Percentiles rank a stretch among this genome's conserved stretches.
phyloP scores from a whole-genome alignment of 2,797 vertebrate genomes.

The Microcaecilia unicolor region DNA sequence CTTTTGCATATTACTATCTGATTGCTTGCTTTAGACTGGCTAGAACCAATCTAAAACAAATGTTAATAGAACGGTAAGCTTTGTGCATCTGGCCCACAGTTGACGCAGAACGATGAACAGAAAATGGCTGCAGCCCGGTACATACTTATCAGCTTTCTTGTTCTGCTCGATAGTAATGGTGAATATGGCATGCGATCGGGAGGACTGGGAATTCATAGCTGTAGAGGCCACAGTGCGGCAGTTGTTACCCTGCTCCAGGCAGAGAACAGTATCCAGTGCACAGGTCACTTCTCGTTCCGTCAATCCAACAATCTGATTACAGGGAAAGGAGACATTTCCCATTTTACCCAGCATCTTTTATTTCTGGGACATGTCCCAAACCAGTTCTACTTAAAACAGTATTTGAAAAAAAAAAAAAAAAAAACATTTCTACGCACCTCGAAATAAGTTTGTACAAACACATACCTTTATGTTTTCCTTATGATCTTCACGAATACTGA shows the following conservation, averaged over 20 bases:
- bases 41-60: too few relatives aligned
- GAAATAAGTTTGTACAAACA: neutral
- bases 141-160: conserved; percentile 76
- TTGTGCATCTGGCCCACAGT: too few relatives aligned
- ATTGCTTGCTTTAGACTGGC: too few relatives aligned
- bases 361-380: conserved; percentile 5
- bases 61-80: too few relatives aligned
- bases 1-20: too few relatives aligned
- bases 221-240: conserved; percentile 85
- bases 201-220: conserved; percentile 92
- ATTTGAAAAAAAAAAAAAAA: too few relatives aligned
- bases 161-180: conserved; percentile 86
- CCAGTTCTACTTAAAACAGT: too few relatives aligned
- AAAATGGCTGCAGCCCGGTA: neutral
- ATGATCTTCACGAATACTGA: conserved; percentile 88
- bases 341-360: neutral
- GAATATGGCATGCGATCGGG: conserved; percentile 92
- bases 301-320: conserved; percentile 79
- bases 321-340: conserved; percentile 10
- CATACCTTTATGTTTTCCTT: conserved; percentile 92
- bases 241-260: conserved; percentile 84
- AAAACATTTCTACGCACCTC: too few relatives aligned
- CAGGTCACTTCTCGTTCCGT: conserved; percentile 69
- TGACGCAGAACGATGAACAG: too few relatives aligned
- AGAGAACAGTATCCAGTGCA: conserved; percentile 72